Conservation (phyloP, 2,113 vertebrate genomes). For the Oncorhynchus gorbuscha region DNA sequence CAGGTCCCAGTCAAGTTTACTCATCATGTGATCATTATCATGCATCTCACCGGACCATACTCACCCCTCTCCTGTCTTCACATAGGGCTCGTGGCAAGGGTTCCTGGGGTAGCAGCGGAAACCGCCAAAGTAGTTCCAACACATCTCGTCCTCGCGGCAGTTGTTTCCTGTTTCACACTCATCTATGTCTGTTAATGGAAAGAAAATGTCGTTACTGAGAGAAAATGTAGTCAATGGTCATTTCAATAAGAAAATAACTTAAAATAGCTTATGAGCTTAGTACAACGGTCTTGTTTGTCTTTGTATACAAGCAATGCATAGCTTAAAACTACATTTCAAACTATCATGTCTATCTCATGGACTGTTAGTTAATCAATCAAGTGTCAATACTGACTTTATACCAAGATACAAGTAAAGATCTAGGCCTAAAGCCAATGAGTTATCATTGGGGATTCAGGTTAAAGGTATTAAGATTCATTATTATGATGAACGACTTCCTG, state of each 20-base stretch:
- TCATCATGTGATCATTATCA: no score
- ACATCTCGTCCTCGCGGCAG: conserved; percentile 93
- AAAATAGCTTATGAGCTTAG: no score
- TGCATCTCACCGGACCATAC: conserved; percentile 38
- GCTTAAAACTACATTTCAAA: no score
- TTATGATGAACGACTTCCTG: neutral
- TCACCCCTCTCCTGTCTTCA: conserved; percentile 90
- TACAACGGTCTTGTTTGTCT: no score
- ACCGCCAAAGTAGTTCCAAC: conserved; percentile 96
- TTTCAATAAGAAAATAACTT: no score
- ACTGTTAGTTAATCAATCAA: no score
- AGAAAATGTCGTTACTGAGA: neutral
- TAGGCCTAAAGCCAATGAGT: neutral
- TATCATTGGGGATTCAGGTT: no score
- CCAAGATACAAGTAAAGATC: no score
- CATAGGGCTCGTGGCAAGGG: conserved; percentile 91
- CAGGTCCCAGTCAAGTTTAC: no score
- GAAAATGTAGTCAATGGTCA: neutral
- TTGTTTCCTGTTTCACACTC: conserved; percentile 90
- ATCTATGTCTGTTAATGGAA: conserved; percentile 83
- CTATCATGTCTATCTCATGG: no score
- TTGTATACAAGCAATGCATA: no score
- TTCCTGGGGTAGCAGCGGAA: conserved; percentile 95
- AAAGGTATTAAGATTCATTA: neutral
- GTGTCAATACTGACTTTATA: no score